Percentiles rank a stretch among this genome's conserved stretches.
phyloP scores from a whole-genome alignment of 2,797 vertebrate species.

The Coreius guichenoti region DNA sequence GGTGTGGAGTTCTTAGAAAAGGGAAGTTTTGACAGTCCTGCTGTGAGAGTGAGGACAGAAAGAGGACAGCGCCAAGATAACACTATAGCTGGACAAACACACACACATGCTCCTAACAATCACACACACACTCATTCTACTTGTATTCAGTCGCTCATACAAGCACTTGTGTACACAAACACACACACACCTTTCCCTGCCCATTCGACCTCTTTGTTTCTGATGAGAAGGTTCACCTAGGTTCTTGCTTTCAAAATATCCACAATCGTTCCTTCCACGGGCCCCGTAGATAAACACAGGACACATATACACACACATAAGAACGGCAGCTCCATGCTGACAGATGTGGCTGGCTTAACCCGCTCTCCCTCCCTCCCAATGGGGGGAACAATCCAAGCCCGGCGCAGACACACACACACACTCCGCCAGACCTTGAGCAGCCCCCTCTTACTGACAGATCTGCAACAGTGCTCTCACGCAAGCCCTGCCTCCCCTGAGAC shows the following conservation, averaged over 20 bases:
- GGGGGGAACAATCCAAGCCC: constrained; percentile 30
- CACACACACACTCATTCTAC: constrained; percentile 15
- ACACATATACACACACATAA: constrained; percentile 34
- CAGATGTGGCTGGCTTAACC: constrained; percentile 31
- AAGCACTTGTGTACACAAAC: constrained; percentile 14
- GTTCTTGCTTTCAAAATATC: constrained; percentile 27
- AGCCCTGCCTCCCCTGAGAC: constrained; percentile 63
- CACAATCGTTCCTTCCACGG: constrained; percentile 7
- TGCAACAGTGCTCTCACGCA: constrained; percentile 60
- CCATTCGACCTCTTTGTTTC: constrained; percentile 7
- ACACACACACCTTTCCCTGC: constrained; percentile 6
- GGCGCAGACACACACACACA: constrained; percentile 25
- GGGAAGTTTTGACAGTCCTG: constrained; percentile 29
- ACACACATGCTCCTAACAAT: neutral
- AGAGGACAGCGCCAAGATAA: neutral
- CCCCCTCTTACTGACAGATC: constrained; percentile 63
- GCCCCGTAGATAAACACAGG: neutral
- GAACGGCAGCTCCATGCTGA: constrained; percentile 29
- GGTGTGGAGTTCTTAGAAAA: neutral
- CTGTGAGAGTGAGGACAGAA: constrained; percentile 33
- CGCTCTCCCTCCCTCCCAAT: constrained; percentile 25
- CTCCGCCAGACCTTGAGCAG: constrained; percentile 62
- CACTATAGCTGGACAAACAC: constrained; percentile 7
- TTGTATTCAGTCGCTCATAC: constrained; percentile 1
- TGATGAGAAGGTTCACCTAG: constrained; percentile 14